A percentile compares a stretch with the other conserved stretches of the same genome.
phyloP scores from a whole-genome alignment of 2,113 vertebrate genomes.

The Drymodes brunneopygia region DNA sequence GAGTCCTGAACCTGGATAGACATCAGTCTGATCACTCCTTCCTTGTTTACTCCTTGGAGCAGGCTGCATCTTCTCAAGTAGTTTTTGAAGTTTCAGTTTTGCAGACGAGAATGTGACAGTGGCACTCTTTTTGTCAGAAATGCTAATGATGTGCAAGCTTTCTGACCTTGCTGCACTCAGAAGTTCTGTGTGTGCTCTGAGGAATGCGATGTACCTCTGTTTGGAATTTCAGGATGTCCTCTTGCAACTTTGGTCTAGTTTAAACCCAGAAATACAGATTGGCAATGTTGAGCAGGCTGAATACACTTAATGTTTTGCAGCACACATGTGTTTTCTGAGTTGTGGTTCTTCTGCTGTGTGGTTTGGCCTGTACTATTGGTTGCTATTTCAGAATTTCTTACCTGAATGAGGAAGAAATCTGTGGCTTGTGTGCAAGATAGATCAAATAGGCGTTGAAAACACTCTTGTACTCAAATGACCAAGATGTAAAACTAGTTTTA shows the following conservation, averaged over 20 bases:
- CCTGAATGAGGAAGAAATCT: background rate
- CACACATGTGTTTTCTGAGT: background rate
- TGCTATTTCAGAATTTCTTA: background rate
- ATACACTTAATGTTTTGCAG: background rate
- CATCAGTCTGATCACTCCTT: background rate
- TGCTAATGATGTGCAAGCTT: background rate
- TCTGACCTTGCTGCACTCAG: background rate
- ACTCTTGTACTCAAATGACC: background rate
- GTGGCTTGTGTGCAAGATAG: background rate
- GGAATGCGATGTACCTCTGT: background rate
- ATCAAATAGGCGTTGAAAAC: background rate
- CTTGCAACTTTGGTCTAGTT: background rate
- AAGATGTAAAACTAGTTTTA: background rate
- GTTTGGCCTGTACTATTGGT: background rate
- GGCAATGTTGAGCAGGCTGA: accelerated
- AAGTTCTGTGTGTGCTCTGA: background rate
- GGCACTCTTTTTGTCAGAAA: background rate
- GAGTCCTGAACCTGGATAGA: background rate
- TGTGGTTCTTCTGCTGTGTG: accelerated
- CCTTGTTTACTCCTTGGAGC: background rate
- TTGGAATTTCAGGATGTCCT: background rate
- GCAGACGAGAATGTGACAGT: background rate
- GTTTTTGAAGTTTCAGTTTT: background rate
- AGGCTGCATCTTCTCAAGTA: background rate
- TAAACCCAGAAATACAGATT: background rate